A percentile compares a stretch with the other conserved stretches of the same genome.
These are phyloP conservation scores for Meandrina meandrites DNA, from an alignment of 92 coral and sea anemone genomes.

Conservation along the genomic window DNA sequence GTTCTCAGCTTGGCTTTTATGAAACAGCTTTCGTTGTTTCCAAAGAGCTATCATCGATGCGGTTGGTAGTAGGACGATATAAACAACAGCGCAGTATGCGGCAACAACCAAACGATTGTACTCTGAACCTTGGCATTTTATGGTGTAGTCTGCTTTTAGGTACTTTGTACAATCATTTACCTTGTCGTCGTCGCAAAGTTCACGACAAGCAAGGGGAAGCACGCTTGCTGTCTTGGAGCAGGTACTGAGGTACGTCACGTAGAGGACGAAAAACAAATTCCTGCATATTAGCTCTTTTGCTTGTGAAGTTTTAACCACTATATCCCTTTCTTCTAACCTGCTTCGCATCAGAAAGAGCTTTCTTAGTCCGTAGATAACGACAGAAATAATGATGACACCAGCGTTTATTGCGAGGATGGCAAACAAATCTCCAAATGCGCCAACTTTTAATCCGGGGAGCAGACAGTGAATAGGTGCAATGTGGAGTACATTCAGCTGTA, in stretches of 20 bases:
- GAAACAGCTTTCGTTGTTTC: background rate
- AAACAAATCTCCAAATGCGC: background rate
- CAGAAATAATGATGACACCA: background rate
- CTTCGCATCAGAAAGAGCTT: background rate
- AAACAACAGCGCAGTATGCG: background rate
- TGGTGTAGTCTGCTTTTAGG: background rate
- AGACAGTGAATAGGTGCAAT: conserved; percentile 17
- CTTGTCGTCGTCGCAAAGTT: background rate
- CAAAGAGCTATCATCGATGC: background rate
- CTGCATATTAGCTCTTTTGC: background rate
- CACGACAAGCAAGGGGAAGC: conserved; percentile 19
- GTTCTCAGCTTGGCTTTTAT: background rate
- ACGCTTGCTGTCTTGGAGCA: conserved; percentile 6
- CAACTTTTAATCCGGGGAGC: background rate
- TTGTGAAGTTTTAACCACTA: background rate
- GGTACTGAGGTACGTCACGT: conserved; percentile 9
- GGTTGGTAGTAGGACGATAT: background rate
- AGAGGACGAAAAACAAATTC: background rate
- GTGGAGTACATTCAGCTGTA: conserved; percentile 12
- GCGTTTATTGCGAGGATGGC: background rate
- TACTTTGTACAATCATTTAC: background rate
- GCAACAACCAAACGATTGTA: background rate
- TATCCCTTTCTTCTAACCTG: background rate
- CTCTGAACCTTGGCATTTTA: background rate
- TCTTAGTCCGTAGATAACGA: background rate